Percentiles rank a stretch among this genome's conserved stretches.
These are phyloP conservation scores for Conchocele bisecta DNA, from an alignment of 2,888 invertebrate species.

Conservation along the genomic window DNA sequence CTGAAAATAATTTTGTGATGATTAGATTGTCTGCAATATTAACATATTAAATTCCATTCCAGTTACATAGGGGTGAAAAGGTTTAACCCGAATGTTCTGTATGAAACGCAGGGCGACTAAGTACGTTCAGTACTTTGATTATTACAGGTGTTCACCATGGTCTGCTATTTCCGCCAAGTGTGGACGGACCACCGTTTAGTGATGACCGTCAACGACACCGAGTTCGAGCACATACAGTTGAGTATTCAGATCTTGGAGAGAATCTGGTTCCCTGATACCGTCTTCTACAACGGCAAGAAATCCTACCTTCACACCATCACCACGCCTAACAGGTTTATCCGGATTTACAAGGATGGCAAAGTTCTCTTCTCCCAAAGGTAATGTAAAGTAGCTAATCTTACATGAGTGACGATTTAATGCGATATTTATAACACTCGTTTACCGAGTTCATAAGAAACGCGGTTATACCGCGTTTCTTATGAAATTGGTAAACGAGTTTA, in stretches of 20 bases:
- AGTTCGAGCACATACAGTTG: slow-evolving; percentile 85
- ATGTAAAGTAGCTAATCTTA: too few relatives aligned
- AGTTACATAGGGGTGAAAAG: too few relatives aligned
- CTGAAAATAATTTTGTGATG: too few relatives aligned
- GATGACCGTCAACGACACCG: slow-evolving; percentile 60
- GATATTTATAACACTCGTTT: too few relatives aligned
- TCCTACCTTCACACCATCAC: slow-evolving; percentile 98
- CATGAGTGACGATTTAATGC: too few relatives aligned
- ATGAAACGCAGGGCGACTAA: too few relatives aligned
- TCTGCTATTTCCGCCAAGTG: slow-evolving; percentile 94
- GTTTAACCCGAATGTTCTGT: too few relatives aligned
- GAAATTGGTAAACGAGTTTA: too few relatives aligned
- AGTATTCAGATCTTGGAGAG: slow-evolving; percentile 90
- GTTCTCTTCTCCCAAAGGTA: slow-evolving; percentile 97
- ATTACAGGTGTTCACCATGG: slow-evolving; percentile 92
- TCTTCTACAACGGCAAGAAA: slow-evolving; percentile 83
- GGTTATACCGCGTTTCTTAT: too few relatives aligned
- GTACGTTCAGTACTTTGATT: slow-evolving; percentile 34
- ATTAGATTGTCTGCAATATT: too few relatives aligned
- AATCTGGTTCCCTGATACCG: slow-evolving; percentile 98
- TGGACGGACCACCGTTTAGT: slow-evolving; percentile 92
- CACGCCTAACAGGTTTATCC: slow-evolving; percentile 94
- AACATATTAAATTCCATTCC: too few relatives aligned
- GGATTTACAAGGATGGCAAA: slow-evolving; percentile 94
- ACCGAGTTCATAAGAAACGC: too few relatives aligned